Conservation (phyloP, 37 sponge, comb jelly and placozoan species). For the Halichondria panicea region DNA sequence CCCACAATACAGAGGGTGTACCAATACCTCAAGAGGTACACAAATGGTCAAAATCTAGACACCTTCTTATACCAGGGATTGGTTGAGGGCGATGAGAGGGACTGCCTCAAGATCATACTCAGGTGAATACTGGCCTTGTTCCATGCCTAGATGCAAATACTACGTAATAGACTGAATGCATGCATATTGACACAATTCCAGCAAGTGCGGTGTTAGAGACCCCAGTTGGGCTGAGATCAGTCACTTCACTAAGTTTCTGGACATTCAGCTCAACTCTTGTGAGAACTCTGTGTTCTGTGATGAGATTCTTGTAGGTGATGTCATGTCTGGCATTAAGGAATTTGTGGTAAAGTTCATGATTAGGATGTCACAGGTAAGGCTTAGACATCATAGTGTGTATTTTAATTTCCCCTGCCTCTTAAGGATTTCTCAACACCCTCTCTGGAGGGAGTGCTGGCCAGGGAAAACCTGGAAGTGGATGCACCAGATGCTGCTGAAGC, state of each 20-base stretch:
- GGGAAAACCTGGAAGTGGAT: not conserved
- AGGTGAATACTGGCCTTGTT: slow-evolving; percentile 2
- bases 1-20: slow-evolving; percentile 61
- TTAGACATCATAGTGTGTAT: not conserved
- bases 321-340: slow-evolving; percentile 52
- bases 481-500: not conserved
- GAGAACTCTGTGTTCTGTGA: slow-evolving; percentile 63
- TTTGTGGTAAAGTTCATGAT: slow-evolving; percentile 93
- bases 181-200: not conserved
- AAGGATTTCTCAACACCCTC: slow-evolving; percentile 51
- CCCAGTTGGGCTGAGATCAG: slow-evolving; percentile 80
- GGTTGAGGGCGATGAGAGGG: slow-evolving; percentile 17
- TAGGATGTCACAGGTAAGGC: slow-evolving; percentile 66
- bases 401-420: not conserved
- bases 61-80: slow-evolving; percentile 18
- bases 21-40: slow-evolving; percentile 56
- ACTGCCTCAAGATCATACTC: slow-evolving; percentile 33
- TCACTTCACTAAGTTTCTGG: slow-evolving; percentile 81
- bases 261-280: slow-evolving; percentile 64
- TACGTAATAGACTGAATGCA: not conserved
- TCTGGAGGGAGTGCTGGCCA: slow-evolving; percentile 28
- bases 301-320: slow-evolving; percentile 29
- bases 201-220: slow-evolving; percentile 42
- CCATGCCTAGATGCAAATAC: not conserved
- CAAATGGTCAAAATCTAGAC: slow-evolving; percentile 7